These are phyloP conservation scores for Morone saxatilis DNA, from an alignment of 2,113 vertebrate genomes.

Conservation along the genomic window DNA sequence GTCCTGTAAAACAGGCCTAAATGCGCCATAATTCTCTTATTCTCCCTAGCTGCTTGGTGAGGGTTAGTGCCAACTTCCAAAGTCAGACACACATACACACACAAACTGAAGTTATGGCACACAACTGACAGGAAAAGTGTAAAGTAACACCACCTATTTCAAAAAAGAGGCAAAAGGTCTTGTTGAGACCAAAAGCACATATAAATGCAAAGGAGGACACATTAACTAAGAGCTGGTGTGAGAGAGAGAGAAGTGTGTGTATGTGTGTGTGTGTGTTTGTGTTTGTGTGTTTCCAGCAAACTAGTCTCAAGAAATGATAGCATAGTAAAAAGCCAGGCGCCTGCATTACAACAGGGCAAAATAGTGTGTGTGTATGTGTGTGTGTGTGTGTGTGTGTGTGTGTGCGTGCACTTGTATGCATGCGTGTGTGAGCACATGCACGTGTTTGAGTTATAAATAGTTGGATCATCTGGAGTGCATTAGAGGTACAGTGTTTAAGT, in stretches of 20 bases:
- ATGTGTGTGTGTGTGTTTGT: conserved; percentile 14
- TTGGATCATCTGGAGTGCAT: conserved; percentile 77
- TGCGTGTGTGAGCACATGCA: conserved; percentile 1
- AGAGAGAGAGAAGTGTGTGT: conserved; percentile 17
- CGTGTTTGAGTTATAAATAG: conserved; percentile 76
- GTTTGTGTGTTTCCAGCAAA: conserved; percentile 28
- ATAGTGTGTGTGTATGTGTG: conserved; percentile 14
- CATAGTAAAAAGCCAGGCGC: conserved; percentile 46
- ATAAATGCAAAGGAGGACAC: conserved; percentile 18
- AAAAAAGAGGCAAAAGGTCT: conserved; percentile 51
- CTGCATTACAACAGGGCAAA: conserved; percentile 38
- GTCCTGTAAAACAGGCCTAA: conserved; percentile 73
- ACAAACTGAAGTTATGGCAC: conserved; percentile 43
- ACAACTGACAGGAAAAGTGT: conserved; percentile 54
- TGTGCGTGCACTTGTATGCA: conserved; percentile 17
- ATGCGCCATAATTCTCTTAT: conserved; percentile 71
- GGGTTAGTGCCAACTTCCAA: conserved; percentile 50
- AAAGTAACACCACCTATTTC: conserved; percentile 61
- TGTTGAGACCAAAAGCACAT: conserved; percentile 53
- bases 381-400: conserved; percentile 22
- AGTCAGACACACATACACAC: neutral
- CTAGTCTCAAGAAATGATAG: conserved; percentile 43
- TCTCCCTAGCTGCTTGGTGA: conserved; percentile 39
- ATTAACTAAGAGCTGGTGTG: neutral
- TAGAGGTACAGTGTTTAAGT: conserved; percentile 79